Percentiles rank a stretch among this genome's conserved stretches.
Evolutionary conservation across 1,140 invertebrate genomes (phyloP).

Genomic region (Apocrypta bakeri): DNA sequence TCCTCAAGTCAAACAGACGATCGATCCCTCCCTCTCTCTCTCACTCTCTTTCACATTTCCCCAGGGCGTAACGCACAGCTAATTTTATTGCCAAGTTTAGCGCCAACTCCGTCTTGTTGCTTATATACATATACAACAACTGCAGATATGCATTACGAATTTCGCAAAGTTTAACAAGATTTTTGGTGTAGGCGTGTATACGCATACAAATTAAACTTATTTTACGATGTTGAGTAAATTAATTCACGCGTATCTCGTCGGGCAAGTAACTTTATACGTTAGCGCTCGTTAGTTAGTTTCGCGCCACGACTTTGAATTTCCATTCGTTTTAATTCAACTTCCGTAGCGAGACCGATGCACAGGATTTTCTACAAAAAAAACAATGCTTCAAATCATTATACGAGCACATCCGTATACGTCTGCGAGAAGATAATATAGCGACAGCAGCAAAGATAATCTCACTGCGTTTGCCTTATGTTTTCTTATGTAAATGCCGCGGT

Average conservation of each 20-base stretch:
- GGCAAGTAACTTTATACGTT: too few species aligned
- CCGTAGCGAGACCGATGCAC: too few species aligned
- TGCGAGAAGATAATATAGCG: background rate
- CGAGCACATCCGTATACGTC: background rate
- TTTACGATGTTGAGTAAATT: background rate
- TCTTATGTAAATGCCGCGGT: conserved; percentile 18
- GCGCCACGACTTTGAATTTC: background rate
- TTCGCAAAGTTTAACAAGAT: background rate
- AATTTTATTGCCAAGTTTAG: conserved; percentile 12
- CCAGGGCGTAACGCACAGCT: background rate
- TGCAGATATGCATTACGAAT: background rate
- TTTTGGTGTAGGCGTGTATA: background rate
- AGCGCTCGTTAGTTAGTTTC: background rate
- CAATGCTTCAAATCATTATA: too few species aligned
- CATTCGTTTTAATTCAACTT: too few species aligned
- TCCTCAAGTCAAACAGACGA: background rate
- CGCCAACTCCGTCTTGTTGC: background rate
- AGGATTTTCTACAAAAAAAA: too few species aligned
- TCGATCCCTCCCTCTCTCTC: background rate
- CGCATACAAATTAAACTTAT: background rate
- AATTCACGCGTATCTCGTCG: background rate
- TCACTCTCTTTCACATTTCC: too few species aligned
- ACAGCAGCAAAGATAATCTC: background rate
- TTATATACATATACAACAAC: background rate
- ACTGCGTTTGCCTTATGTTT: background rate